Evolutionary conservation across 2,113 vertebrate genomes (phyloP).

Genomic region (Sphyrna mokarran): DNA sequence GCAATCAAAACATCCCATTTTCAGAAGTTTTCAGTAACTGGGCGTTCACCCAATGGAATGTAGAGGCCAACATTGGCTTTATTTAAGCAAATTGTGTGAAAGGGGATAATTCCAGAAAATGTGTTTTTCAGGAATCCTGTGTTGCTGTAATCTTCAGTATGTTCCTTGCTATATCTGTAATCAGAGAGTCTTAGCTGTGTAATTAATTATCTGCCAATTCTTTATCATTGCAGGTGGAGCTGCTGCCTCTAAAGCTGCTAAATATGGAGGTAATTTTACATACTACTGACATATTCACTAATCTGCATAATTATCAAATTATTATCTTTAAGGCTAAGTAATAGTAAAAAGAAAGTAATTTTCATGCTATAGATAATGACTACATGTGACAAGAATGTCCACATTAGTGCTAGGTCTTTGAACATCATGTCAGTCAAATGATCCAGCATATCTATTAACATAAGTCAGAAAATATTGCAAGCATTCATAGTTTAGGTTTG

Average conservation of each 20-base stretch:
- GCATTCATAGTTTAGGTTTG: not conserved
- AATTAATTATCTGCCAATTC: too few species aligned
- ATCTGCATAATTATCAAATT: not conserved
- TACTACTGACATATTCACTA: not conserved
- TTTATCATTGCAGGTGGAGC: conserved; percentile 52
- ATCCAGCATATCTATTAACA: not conserved
- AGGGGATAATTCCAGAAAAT: not conserved
- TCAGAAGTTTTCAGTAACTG: too few species aligned
- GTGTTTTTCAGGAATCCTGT: not conserved
- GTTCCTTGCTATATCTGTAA: not conserved
- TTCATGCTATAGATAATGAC: not conserved
- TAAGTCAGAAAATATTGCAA: not conserved
- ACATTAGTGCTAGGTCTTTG: not conserved
- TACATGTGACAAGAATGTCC: not conserved
- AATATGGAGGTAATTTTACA: not conserved
- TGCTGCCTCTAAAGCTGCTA: conserved; percentile 40
- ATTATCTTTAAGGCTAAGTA: not conserved
- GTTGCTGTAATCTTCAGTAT: not conserved
- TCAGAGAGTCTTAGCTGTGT: not conserved
- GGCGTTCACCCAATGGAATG: not conserved
- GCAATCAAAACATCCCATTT: too few species aligned
- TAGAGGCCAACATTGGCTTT: not conserved
- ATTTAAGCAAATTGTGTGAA: not conserved
- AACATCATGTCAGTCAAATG: not conserved
- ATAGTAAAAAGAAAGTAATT: not conserved